Conservation (phyloP, 2,797 vertebrate species). For the Toxotes lorentzi region DNA sequence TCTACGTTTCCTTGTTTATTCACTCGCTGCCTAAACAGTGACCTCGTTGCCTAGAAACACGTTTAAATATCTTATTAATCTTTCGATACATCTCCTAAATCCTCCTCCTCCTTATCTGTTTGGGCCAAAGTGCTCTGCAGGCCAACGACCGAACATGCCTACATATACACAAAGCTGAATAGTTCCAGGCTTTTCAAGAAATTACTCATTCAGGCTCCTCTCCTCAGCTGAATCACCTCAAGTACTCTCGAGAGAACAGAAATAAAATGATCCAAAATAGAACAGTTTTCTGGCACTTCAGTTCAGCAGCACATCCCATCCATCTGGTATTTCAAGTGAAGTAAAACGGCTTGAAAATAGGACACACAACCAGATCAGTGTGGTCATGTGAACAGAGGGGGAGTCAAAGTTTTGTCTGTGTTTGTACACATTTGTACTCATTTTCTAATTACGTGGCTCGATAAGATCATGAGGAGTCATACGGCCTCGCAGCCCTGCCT, state of each 20-base stretch:
- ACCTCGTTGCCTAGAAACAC: slow-evolving; percentile 31
- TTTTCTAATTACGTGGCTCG: neutral
- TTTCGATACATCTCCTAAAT: neutral
- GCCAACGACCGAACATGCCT: neutral
- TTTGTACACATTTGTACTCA: neutral
- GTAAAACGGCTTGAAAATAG: neutral
- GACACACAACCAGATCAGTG: neutral
- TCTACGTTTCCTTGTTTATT: slow-evolving; percentile 31
- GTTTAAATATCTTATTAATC: slow-evolving; percentile 26
- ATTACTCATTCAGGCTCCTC: neutral
- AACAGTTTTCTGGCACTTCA: neutral
- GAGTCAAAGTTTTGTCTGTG: neutral
- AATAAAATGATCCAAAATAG: slow-evolving; percentile 18
- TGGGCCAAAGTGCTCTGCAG: neutral
- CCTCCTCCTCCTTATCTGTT: slow-evolving; percentile 5
- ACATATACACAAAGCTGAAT: neutral
- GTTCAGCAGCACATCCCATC: neutral
- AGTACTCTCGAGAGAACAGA: neutral
- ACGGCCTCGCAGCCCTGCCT: neutral
- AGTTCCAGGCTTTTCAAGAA: neutral
- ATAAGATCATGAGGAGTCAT: neutral
- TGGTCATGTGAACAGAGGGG: neutral
- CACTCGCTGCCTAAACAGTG: slow-evolving; percentile 18
- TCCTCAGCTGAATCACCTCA: neutral
- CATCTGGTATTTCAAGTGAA: neutral